Percentiles rank a stretch among this genome's conserved stretches.
Evolutionary conservation across 2,797 vertebrate genomes (phyloP).

Genomic region (Chaetodon trifasciatus): DNA sequence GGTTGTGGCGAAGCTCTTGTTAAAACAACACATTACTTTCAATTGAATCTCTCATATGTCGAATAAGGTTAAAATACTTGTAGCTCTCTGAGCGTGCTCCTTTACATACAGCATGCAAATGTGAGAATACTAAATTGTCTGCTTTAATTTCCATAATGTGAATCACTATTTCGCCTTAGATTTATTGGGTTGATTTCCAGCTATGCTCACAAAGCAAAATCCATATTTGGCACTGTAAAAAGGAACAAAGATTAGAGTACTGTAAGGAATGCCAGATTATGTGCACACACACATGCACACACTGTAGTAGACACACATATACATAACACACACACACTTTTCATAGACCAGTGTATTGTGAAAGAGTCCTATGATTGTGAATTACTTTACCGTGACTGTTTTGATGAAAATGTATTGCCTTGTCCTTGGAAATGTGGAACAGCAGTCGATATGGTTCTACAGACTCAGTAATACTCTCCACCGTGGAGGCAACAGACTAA

Average conservation of each 20-base stretch:
- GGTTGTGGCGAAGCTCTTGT: slow-evolving; percentile 50
- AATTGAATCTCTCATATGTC: slow-evolving; percentile 54
- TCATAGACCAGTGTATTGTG: slow-evolving; percentile 50
- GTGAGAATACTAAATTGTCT: slow-evolving; percentile 57
- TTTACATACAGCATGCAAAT: slow-evolving; percentile 77
- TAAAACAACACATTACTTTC: slow-evolving; percentile 66
- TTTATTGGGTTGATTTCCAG: slow-evolving; percentile 76
- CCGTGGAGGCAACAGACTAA: slow-evolving; percentile 57
- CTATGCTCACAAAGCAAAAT: slow-evolving; percentile 66
- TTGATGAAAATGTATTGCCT: slow-evolving; percentile 75
- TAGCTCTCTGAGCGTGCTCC: slow-evolving; percentile 56
- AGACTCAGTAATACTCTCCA: slow-evolving; percentile 62
- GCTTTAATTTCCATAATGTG: slow-evolving; percentile 77
- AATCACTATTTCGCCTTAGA: slow-evolving; percentile 72
- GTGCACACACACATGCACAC: slow-evolving; percentile 14
- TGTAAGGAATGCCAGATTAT: slow-evolving; percentile 50
- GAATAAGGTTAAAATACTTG: slow-evolving; percentile 77
- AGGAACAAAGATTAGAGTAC: slow-evolving; percentile 58
- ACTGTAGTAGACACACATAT: neutral
- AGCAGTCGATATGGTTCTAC: slow-evolving; percentile 73
- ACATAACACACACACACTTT: slow-evolving; percentile 25
- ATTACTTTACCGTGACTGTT: slow-evolving; percentile 71
- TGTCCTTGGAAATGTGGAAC: slow-evolving; percentile 76
- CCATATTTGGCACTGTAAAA: slow-evolving; percentile 69
- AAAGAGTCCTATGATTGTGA: slow-evolving; percentile 68